phyloP scores from a whole-genome alignment of 1,140 invertebrate genomes.

The Scaptomyza graminum region DNA sequence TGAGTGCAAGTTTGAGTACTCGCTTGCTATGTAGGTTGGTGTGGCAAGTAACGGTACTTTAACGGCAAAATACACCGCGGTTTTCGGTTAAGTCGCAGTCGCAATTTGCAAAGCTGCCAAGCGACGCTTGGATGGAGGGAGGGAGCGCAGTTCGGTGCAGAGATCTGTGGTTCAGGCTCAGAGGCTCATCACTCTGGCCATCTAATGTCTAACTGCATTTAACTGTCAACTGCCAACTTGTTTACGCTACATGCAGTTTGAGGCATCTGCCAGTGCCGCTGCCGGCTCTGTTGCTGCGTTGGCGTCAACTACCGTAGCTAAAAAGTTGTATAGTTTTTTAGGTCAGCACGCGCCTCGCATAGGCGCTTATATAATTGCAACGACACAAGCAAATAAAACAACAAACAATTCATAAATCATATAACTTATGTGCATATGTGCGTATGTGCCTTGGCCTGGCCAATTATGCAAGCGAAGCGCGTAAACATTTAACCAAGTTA shows the following conservation, averaged over 20 bases:
- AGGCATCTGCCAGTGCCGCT: conserved; percentile 26
- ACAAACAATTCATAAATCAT: conserved; percentile 53
- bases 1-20: conserved; percentile 25
- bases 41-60: conserved; percentile 75
- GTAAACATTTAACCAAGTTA: conserved; percentile 29
- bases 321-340: conserved; percentile 50
- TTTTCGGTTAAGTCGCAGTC: conserved; percentile 40
- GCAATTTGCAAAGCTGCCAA: conserved; percentile 66
- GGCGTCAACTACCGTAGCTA: conserved; percentile 68
- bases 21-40: conserved; percentile 70
- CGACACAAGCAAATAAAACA: conserved; percentile 9
- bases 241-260: conserved; percentile 63
- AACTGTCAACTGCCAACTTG: conserved; percentile 71
- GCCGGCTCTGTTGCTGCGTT: conserved; percentile 56
- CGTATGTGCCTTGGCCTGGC: conserved; percentile 41
- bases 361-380: conserved; percentile 63
- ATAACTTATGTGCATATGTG: conserved; percentile 33
- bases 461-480: conserved; percentile 54
- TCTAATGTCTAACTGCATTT: conserved; percentile 76
- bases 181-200: conserved; percentile 73
- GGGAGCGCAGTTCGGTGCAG: background rate
- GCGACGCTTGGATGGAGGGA: conserved; percentile 9
- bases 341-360: conserved; percentile 71
- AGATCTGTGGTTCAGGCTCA: conserved; percentile 2
- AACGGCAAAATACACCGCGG: conserved; percentile 28